Evolutionary conservation across 1,140 invertebrate genomes (phyloP), one percentile per base, ranked within the genome.

Genomic region (Vanessa tameamea): DNA sequence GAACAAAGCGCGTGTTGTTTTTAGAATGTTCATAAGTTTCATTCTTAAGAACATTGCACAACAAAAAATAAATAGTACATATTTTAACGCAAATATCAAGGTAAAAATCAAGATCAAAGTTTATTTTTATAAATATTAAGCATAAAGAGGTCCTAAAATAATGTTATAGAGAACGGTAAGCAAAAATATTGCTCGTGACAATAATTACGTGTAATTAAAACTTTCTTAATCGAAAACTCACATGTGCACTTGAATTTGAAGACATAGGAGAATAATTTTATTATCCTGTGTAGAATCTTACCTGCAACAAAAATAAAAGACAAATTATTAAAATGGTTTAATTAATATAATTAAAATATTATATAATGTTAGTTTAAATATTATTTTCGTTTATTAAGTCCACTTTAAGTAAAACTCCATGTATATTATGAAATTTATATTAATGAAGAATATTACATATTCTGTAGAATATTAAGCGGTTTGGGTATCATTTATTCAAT

Each of bases 251-350:
- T 2, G 26, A 31, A 6, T 5, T 43, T 43, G 37, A 5, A 43
- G 7, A 9, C 37, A 43, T 9, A 9, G 1, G 1, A 5, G 37
- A 9, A 9, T 9, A 43, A 43, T 43, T 9, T 43, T 43, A 16
- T 68, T 51, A 15, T 53, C 50, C n/a, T 77, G 55, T 20, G 16
- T 43, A 23, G 43, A 43, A 68, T 69, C 79, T 78, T 83, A 84
- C 83, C 83, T 86, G 82, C 76, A 86, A 86, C 79, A 84, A 84
- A 57, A 78, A 69, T 26, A 68, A 71, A 72, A 79, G 48, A 64
- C 64, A 76, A 57, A 64, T 73, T 75, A 31, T 31, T 31, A 31
- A 31, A 31, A 31, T 31, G 26, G 3, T 20, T 20, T 20, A 20
- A 20, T 20, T 20, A 20, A 20, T 20, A 20, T 20, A 20, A 20